A percentile compares a stretch with the other conserved stretches of the same genome.
Conservation (phyloP, 2,797 vertebrate species). For the Typhlichthys eigenmanni region DNA sequence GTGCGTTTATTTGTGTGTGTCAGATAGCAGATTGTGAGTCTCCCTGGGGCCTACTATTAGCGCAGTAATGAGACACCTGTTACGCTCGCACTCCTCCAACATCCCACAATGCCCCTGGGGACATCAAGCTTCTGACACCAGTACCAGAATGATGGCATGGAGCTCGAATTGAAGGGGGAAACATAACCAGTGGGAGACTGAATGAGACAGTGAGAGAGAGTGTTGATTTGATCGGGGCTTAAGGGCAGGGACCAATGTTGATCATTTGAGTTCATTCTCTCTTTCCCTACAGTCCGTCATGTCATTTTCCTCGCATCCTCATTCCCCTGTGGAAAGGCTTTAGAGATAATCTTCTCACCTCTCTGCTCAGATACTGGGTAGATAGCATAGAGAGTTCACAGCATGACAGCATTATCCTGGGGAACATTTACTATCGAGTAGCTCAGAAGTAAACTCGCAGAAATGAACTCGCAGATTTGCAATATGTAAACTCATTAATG, state of each 20-base stretch:
- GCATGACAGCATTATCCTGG: neutral
- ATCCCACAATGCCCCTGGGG: constrained; percentile 41
- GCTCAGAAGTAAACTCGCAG: neutral
- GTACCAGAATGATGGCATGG: constrained; percentile 31
- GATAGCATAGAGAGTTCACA: constrained; percentile 2
- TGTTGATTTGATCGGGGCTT: constrained; percentile 34
- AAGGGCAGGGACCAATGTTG: constrained; percentile 41
- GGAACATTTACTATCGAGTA: neutral
- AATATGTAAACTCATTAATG: constrained; percentile 4
- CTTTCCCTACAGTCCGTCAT: constrained; percentile 15
- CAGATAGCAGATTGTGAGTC: constrained; percentile 4
- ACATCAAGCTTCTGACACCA: constrained; percentile 34
- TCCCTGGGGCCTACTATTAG: constrained; percentile 46
- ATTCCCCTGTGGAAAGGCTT: constrained; percentile 25
- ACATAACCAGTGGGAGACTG: constrained; percentile 11
- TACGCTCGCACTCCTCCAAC: constrained; percentile 40
- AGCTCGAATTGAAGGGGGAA: neutral
- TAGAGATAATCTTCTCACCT: constrained; percentile 28
- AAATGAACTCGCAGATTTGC: neutral
- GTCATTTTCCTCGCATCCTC: constrained; percentile 43
- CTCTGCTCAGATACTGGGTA: neutral
- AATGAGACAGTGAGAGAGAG: constrained; percentile 11
- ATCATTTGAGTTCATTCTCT: constrained; percentile 40
- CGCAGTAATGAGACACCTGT: constrained; percentile 63
- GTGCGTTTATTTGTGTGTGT: neutral